These are phyloP conservation scores for Oryzias curvinotus DNA, from an alignment of 2,113 vertebrate genomes.

Conservation along the genomic window DNA sequence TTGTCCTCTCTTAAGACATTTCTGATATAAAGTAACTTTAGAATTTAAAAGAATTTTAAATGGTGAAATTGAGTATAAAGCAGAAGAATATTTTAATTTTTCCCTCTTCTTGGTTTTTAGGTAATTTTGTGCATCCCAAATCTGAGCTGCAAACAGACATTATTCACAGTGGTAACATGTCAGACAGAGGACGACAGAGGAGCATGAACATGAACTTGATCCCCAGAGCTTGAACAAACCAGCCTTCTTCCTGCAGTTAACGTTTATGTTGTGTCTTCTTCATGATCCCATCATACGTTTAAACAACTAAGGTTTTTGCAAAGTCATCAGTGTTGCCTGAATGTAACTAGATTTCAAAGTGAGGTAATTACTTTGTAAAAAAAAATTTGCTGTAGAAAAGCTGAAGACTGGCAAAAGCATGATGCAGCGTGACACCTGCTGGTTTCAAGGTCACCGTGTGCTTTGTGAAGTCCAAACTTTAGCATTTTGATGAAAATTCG, in stretches of 20 bases:
- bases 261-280: not conserved
- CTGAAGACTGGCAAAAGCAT: not conserved
- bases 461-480: not conserved
- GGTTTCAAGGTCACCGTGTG: not conserved
- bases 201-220: constrained; percentile 24
- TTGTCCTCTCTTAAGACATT: no score
- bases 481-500: constrained; percentile 10
- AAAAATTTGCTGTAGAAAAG: not conserved
- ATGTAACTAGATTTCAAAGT: not conserved
- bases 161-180: constrained; percentile 18
- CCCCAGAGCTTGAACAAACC: constrained; percentile 9
- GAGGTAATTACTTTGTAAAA: not conserved
- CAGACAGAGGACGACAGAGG: constrained; percentile 12
- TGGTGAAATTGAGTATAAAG: no score
- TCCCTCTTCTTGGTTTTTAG: no score
- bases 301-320: no score
- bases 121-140: not conserved
- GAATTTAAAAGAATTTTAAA: no score
- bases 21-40: no score
- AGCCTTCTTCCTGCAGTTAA: not conserved
- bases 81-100: no score
- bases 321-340: not conserved
- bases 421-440: not conserved
- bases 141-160: constrained; percentile 10
- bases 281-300: no score